Evolutionary conservation across 2,113 vertebrate species (phyloP).

Genomic region (Dasyprocta punctata): DNA sequence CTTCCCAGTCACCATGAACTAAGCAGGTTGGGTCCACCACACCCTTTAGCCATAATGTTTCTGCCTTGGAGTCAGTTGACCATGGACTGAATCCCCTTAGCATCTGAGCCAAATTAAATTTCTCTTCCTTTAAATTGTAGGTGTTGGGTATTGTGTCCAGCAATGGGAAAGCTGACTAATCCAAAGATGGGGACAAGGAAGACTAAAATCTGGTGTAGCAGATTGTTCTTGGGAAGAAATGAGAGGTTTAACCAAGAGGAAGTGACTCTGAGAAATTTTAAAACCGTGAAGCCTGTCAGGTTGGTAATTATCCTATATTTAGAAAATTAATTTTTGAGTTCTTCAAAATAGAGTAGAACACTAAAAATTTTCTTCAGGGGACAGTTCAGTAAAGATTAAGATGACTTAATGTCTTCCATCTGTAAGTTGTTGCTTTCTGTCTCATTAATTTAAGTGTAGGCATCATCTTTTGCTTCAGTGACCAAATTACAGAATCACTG

Average conservation of each 20-base stretch:
- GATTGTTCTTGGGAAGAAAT: neutral
- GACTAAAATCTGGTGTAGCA: neutral
- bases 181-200: neutral
- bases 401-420: slow-evolving; percentile 38
- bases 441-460: slow-evolving; percentile 61
- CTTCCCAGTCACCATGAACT: neutral
- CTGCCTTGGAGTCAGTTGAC: neutral
- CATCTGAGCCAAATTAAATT: neutral
- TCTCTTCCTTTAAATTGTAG: neutral
- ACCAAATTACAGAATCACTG: slow-evolving; percentile 35
- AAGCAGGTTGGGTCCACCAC: neutral
- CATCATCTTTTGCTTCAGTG: slow-evolving; percentile 49
- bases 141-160: neutral
- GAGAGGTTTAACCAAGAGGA: neutral
- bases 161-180: neutral
- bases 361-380: neutral
- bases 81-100: neutral
- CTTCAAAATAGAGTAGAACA: slow-evolving; percentile 44
- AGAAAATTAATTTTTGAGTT: slow-evolving; percentile 47
- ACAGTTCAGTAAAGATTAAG: neutral
- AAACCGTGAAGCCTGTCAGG: neutral
- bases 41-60: neutral
- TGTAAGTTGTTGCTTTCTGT: slow-evolving; percentile 51
- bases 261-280: neutral
- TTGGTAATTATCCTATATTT: neutral